Evolutionary conservation across 2,888 invertebrate genomes (phyloP).

Genomic region (Sesia apiformis): DNA sequence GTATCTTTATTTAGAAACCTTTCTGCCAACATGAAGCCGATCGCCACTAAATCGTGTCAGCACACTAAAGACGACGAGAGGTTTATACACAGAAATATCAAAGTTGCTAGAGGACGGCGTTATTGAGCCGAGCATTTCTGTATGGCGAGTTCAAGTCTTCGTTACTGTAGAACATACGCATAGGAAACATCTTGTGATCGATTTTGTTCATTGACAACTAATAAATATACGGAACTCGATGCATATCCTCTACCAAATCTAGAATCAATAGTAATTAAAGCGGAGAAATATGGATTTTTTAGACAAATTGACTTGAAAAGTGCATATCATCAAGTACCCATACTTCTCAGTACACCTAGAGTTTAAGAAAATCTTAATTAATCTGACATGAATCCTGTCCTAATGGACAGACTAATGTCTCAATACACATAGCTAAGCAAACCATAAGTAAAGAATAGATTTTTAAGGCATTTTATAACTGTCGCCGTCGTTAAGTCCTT

Average conservation of each 20-base stretch:
- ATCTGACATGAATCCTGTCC: no score
- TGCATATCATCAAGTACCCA: conserved; percentile 5
- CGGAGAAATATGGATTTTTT: neutral
- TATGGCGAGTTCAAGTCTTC: neutral
- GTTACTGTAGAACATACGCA: neutral
- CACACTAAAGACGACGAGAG: neutral
- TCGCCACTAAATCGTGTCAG: neutral
- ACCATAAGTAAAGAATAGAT: no score
- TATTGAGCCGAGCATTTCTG: neutral
- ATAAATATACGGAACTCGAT: neutral
- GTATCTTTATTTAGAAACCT: neutral
- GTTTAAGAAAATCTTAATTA: no score
- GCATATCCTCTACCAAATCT: neutral
- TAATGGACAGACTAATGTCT: no score
- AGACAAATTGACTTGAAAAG: conserved; percentile 1
- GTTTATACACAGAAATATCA: neutral
- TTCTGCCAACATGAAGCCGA: neutral
- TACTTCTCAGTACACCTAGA: no score
- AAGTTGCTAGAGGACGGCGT: neutral
- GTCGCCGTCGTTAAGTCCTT: no score
- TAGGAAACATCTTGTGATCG: neutral
- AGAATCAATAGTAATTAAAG: neutral
- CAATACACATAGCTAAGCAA: no score
- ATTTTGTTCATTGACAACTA: neutral
- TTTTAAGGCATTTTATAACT: no score